Conservation (phyloP, 2,113 vertebrate species). For the Thunnus maccoyii region DNA sequence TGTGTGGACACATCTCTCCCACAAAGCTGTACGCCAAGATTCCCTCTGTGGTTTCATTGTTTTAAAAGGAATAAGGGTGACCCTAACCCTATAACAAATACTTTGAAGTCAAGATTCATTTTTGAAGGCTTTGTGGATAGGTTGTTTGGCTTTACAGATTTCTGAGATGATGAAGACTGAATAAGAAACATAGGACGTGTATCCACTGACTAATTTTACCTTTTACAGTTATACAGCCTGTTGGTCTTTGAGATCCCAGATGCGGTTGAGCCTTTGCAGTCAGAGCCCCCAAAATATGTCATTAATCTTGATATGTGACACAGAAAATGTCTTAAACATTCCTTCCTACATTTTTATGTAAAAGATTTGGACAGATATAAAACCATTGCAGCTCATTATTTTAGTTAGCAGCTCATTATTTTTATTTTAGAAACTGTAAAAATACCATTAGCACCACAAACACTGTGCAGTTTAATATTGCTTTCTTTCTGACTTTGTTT, state of each 20-base stretch:
- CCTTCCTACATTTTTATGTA: too few species aligned
- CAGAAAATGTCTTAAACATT: too few species aligned
- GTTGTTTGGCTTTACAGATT: neutral
- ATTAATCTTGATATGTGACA: neutral
- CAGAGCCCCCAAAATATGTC: neutral
- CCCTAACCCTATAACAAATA: neutral
- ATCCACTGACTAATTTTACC: too few species aligned
- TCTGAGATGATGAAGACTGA: neutral
- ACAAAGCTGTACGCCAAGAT: slow-evolving; percentile 23
- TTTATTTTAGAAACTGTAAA: too few species aligned
- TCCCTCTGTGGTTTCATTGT: slow-evolving; percentile 16
- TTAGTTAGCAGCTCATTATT: too few species aligned
- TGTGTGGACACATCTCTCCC: neutral
- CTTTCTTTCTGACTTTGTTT: too few species aligned
- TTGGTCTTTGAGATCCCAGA: neutral
- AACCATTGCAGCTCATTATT: too few species aligned
- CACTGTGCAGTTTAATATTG: neutral
- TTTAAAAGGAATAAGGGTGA: neutral
- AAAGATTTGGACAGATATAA: too few species aligned
- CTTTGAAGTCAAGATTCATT: neutral
- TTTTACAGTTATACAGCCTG: too few species aligned
- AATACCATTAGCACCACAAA: neutral
- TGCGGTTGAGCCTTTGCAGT: neutral
- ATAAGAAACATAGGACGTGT: neutral
- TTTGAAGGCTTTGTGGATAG: neutral